Percentiles rank a stretch among this genome's conserved stretches.
phyloP scores from a whole-genome alignment of 2,888 invertebrate species.

The Autographa pulchrina region DNA sequence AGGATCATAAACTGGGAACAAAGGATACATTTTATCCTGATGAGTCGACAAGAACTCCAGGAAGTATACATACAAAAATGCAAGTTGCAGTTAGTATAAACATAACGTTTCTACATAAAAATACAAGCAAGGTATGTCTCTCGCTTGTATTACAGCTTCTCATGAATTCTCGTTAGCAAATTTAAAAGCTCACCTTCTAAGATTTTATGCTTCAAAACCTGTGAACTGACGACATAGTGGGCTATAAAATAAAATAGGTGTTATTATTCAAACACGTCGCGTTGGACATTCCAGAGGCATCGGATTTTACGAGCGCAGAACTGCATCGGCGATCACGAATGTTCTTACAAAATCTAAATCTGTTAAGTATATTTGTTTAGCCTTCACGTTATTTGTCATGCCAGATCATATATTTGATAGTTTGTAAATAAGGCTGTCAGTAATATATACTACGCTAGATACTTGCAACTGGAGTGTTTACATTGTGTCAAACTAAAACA shows the following conservation, averaged over 20 bases:
- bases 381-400: neutral
- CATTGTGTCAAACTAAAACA: no score
- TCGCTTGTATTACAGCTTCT: neutral
- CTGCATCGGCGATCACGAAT: conserved; percentile 62
- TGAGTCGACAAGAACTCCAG: neutral
- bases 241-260: conserved; percentile 64
- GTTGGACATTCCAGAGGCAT: conserved; percentile 64
- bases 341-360: conserved; percentile 27
- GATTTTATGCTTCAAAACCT: conserved; percentile 22
- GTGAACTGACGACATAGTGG: conserved; percentile 45
- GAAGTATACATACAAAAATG: no score
- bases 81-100: no score
- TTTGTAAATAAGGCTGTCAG: no score
- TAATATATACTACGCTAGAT: no score
- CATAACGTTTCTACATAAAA: neutral
- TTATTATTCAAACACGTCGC: conserved; percentile 64
- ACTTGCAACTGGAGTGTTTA: no score
- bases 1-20: no score
- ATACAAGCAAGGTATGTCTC: neutral
- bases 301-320: conserved; percentile 68
- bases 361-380: neutral
- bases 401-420: neutral
- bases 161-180: conserved; percentile 24
- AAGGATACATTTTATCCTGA: neutral
- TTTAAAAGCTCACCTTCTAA: conserved; percentile 7